These are phyloP conservation scores for Aspiorhynchus laticeps DNA, from an alignment of 2,113 vertebrate species.

Conservation along the genomic window DNA sequence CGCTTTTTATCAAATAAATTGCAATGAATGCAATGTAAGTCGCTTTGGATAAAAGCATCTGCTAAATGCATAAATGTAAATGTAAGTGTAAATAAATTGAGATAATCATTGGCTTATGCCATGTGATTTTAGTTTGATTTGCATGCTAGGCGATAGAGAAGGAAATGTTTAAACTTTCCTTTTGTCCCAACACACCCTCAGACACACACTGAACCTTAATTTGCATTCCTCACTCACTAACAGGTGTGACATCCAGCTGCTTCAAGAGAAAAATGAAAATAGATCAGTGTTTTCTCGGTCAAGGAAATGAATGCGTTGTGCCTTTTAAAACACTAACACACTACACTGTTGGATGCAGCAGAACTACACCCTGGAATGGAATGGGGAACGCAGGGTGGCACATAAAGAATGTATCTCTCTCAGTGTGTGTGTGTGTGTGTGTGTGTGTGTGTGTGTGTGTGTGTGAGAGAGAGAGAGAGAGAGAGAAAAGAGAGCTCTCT, in stretches of 20 bases:
- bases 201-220: conserved; percentile 6
- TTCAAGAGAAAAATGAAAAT: conserved; percentile 27
- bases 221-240: conserved; percentile 26
- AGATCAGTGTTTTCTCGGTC: conserved; percentile 26
- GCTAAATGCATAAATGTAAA: too few relatives aligned
- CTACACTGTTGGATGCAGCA: neutral
- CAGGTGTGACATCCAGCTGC: conserved; percentile 30
- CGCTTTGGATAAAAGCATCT: too few relatives aligned
- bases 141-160: conserved; percentile 58
- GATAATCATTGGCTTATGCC: neutral
- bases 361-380: conserved; percentile 39
- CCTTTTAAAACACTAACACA: neutral
- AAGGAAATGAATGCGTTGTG: conserved; percentile 7
- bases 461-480: neutral
- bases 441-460: too few relatives aligned
- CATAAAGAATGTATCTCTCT: neutral
- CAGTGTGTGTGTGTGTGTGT: neutral
- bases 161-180: conserved; percentile 67
- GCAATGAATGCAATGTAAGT: too few relatives aligned
- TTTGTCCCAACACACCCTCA: conserved; percentile 45
- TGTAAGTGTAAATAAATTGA: conserved; percentile 24
- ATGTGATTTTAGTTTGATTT: conserved; percentile 67
- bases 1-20: conserved; percentile 7
- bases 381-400: conserved; percentile 12
- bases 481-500: neutral